Percentiles rank a stretch among this genome's conserved stretches.
phyloP scores from a whole-genome alignment of 1,140 invertebrate species.

The Ditylenchus dipsaci region DNA sequence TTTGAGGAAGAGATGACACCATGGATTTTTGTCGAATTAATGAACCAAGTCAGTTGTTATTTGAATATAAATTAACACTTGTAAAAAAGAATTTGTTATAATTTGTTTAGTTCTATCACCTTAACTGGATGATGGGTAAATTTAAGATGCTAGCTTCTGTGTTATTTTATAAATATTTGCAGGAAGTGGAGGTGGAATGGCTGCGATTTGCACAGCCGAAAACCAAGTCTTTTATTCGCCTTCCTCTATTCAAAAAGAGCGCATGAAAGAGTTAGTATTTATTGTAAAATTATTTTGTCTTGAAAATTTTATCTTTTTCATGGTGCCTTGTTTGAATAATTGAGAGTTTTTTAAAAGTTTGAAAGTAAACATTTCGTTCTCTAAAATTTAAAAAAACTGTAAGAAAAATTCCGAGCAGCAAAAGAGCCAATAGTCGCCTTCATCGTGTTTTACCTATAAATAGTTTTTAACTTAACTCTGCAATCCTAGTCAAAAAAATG shows the following conservation, averaged over 20 bases:
- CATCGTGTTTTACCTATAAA: slow-evolving; percentile 4
- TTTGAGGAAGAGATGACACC: slow-evolving; percentile 24
- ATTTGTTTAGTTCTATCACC: slow-evolving; percentile 71
- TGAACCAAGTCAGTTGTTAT: slow-evolving; percentile 59
- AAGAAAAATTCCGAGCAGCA: too few relatives aligned
- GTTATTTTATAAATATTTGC: slow-evolving; percentile 53
- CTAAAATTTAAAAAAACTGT: too few relatives aligned
- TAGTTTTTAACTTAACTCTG: slow-evolving; percentile 5
- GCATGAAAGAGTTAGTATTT: slow-evolving; percentile 45
- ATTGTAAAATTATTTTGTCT: too few relatives aligned
- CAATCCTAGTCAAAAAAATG: too few relatives aligned
- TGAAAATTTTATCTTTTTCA: too few relatives aligned
- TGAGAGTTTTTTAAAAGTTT: too few relatives aligned
- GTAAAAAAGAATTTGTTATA: too few relatives aligned
- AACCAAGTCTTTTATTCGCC: slow-evolving; percentile 89
- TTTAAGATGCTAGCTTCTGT: neutral
- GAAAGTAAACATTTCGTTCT: too few relatives aligned
- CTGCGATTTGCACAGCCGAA: slow-evolving; percentile 70
- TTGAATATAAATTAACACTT: too few relatives aligned
- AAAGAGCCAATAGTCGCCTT: too few relatives aligned
- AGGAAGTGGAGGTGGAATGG: slow-evolving; percentile 78
- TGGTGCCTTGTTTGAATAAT: too few relatives aligned
- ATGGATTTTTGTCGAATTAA: slow-evolving; percentile 36
- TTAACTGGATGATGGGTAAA: slow-evolving; percentile 83
- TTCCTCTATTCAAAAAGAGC: slow-evolving; percentile 94